phyloP scores from a whole-genome alignment of 2,888 invertebrate species.

The Andrena haemorrhoa region DNA sequence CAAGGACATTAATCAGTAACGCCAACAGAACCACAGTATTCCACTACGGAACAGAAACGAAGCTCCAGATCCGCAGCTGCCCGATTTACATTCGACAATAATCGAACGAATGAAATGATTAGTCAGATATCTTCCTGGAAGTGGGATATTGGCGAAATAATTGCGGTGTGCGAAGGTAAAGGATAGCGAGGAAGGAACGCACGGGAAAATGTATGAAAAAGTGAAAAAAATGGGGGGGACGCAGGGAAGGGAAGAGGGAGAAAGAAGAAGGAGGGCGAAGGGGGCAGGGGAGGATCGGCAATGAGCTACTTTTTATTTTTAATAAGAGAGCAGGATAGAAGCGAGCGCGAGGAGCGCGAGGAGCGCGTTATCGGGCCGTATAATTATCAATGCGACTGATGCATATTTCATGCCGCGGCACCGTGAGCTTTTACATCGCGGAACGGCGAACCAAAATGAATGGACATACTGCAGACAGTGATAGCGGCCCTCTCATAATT shows the following conservation, averaged over 20 bases:
- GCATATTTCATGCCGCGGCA: constrained; percentile 68
- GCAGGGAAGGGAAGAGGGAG: not conserved
- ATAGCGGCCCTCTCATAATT: constrained; percentile 68
- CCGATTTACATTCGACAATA: not conserved
- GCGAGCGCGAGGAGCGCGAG: constrained; percentile 25
- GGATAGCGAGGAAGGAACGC: not conserved
- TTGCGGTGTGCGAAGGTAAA: not conserved
- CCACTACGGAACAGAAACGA: too few species aligned
- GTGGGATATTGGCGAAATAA: not conserved
- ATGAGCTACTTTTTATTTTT: constrained; percentile 45
- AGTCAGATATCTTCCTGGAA: not conserved
- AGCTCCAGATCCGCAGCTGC: too few species aligned
- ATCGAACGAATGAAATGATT: constrained; percentile 10
- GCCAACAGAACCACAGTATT: too few species aligned
- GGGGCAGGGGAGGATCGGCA: not conserved
- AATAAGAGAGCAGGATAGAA: constrained; percentile 33
- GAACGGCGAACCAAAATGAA: constrained; percentile 53
- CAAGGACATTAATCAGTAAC: too few species aligned
- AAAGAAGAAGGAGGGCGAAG: not conserved
- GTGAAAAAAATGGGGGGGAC: not conserved
- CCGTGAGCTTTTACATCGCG: constrained; percentile 63
- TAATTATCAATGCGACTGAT: constrained; percentile 72
- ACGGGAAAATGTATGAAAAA: not conserved
- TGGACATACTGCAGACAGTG: constrained; percentile 62
- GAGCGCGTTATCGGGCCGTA: constrained; percentile 63